These are phyloP conservation scores for Leptocoma aspasia DNA, from an alignment of 2,113 vertebrate species.

Conservation along the genomic window DNA sequence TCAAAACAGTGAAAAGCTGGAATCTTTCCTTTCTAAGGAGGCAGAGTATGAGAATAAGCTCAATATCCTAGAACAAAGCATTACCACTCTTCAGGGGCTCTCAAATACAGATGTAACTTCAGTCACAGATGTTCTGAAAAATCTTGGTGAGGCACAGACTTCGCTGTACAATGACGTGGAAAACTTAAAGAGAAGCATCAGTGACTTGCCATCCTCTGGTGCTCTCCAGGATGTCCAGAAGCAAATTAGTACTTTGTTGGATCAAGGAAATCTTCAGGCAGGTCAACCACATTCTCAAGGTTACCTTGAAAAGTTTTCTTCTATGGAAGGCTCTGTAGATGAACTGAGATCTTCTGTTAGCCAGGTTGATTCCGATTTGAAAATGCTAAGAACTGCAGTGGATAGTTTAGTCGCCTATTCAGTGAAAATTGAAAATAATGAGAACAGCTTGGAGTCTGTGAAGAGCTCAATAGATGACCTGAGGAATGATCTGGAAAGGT, in stretches of 20 bases:
- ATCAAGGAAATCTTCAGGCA: slow-evolving; percentile 59
- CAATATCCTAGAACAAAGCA: slow-evolving; percentile 54
- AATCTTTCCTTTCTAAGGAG: slow-evolving; percentile 71
- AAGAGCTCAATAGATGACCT: slow-evolving; percentile 78
- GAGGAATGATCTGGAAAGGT: slow-evolving; percentile 73
- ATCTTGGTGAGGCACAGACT: slow-evolving; percentile 70
- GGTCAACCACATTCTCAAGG: slow-evolving; percentile 31
- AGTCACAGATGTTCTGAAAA: slow-evolving; percentile 44
- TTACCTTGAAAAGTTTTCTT: slow-evolving; percentile 69
- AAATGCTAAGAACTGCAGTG: slow-evolving; percentile 79
- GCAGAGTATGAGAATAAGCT: slow-evolving; percentile 72
- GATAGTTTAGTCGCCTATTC: slow-evolving; percentile 79
- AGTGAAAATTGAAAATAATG: slow-evolving; percentile 83
- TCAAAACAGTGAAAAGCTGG: slow-evolving; percentile 68
- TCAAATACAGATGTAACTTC: slow-evolving; percentile 10
- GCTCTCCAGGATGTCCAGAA: slow-evolving; percentile 66
- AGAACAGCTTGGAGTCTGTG: slow-evolving; percentile 76
- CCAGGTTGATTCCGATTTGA: slow-evolving; percentile 78
- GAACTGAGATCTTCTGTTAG: slow-evolving; percentile 73
- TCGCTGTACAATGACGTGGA: slow-evolving; percentile 57
- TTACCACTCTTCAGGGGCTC: slow-evolving; percentile 10
- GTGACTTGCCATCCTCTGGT: slow-evolving; percentile 67
- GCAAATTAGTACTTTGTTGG: slow-evolving; percentile 60
- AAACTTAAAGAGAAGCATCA: slow-evolving; percentile 68
- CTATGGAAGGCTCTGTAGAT: slow-evolving; percentile 63